These are phyloP conservation scores for Perizoma flavofasciatum DNA, from an alignment of 2,888 invertebrate genomes.

Conservation along the genomic window DNA sequence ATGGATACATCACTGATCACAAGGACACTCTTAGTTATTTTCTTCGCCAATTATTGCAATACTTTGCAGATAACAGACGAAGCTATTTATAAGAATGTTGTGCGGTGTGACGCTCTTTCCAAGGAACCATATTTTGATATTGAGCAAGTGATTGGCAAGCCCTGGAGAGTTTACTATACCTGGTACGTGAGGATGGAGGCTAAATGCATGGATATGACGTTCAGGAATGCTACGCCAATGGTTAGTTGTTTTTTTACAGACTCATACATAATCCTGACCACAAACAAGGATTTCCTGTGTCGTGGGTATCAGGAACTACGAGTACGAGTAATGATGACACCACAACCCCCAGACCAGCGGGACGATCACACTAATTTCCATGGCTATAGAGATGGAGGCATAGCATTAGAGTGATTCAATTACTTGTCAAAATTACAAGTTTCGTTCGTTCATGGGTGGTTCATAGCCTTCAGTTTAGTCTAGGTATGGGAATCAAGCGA, in stretches of 20 bases:
- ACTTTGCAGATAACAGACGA: conserved; percentile 16
- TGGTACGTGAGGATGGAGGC: conserved; percentile 61
- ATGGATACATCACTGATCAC: conserved; percentile 20
- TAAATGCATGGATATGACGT: conserved; percentile 61
- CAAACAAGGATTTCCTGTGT: too few species aligned
- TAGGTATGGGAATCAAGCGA: too few species aligned
- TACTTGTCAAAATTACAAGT: too few species aligned
- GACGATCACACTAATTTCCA: too few species aligned
- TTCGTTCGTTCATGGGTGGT: too few species aligned
- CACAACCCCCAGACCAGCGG: too few species aligned
- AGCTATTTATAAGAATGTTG: conserved; percentile 30
- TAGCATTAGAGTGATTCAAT: too few species aligned
- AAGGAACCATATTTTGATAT: conserved; percentile 61
- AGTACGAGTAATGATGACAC: too few species aligned
- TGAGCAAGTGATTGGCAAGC: conserved; percentile 55
- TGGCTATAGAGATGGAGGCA: too few species aligned
- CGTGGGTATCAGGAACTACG: too few species aligned
- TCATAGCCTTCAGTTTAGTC: too few species aligned
- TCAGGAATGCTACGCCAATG: conserved; percentile 54
- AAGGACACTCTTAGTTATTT: conserved; percentile 2
- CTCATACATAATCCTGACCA: too few species aligned
- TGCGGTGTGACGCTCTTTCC: conserved; percentile 48
- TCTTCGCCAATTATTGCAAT: conserved; percentile 4
- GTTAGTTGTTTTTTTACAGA: conserved; percentile 42
- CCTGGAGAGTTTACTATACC: conserved; percentile 66